Percentiles rank a stretch among this genome's conserved stretches.
These are phyloP conservation scores for Drosophila mayaguana DNA, from an alignment of 2,888 invertebrate genomes.

Conservation along the genomic window DNA sequence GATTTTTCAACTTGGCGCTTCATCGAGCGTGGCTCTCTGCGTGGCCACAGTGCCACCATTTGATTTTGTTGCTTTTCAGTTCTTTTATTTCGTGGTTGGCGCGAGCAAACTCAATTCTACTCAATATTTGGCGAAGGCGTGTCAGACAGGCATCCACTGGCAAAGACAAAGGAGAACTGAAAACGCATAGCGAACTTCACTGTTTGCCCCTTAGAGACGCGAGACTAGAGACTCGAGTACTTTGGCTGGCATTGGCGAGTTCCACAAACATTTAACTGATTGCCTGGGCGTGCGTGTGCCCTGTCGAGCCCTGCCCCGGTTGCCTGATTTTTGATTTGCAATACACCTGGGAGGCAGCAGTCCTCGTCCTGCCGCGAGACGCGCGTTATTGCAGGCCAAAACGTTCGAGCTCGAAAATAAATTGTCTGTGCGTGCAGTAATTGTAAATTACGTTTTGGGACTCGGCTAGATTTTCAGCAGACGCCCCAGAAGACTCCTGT, in stretches of 20 bases:
- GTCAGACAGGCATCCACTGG: conserved; percentile 24
- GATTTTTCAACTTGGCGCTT: conserved; percentile 79
- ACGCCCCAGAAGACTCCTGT: background rate
- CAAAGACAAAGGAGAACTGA: conserved; percentile 5
- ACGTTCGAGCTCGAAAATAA: conserved; percentile 80
- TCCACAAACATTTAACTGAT: conserved; percentile 82
- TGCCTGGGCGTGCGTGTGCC: conserved; percentile 76
- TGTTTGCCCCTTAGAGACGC: conserved; percentile 49
- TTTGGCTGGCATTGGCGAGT: conserved; percentile 59
- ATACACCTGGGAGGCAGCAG: conserved; percentile 82
- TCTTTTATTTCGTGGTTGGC: conserved; percentile 52
- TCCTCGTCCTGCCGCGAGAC: conserved; percentile 18
- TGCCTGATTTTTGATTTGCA: conserved; percentile 83
- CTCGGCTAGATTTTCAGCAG: conserved; percentile 21
- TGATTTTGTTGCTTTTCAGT: conserved; percentile 47
- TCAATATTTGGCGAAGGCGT: conserved; percentile 59
- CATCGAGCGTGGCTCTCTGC: conserved; percentile 43
- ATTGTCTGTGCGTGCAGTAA: conserved; percentile 85
- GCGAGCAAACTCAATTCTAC: conserved; percentile 58
- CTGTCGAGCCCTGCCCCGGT: conserved; percentile 22
- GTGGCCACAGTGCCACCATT: conserved; percentile 28
- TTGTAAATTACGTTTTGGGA: conserved; percentile 80
- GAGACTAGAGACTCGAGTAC: conserved; percentile 45
- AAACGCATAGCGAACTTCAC: conserved; percentile 23
- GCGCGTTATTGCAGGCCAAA: conserved; percentile 39